A percentile compares a stretch with the other conserved stretches of the same genome.
phyloP scores from a whole-genome alignment of 2,113 vertebrate genomes.

The Neogale vison region DNA sequence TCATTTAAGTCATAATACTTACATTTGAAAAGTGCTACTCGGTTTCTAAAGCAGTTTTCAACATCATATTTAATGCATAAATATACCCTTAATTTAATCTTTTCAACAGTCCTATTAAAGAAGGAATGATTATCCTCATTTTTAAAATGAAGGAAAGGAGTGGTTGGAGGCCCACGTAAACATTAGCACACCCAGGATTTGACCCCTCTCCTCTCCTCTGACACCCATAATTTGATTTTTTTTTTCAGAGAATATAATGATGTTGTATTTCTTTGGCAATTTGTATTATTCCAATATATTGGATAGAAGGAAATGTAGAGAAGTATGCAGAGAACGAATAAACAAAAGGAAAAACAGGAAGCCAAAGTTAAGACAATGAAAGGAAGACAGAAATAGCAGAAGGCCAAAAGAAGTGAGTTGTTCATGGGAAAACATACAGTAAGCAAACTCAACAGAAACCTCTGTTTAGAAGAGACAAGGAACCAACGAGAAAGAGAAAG shows the following conservation, averaged over 20 bases:
- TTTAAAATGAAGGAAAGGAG: background rate
- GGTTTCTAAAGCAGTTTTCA: background rate
- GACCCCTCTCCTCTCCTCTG: background rate
- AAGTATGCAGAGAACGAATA: background rate
- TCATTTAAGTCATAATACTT: conserved; percentile 2
- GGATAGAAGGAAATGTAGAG: background rate
- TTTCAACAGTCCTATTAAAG: background rate
- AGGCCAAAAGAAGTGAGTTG: background rate
- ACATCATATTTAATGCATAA: background rate
- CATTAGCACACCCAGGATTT: fast-evolving
- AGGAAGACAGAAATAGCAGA: background rate
- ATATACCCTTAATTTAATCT: background rate
- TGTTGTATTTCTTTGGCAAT: background rate
- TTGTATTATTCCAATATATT: background rate
- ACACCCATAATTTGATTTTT: background rate
- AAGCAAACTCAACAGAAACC: background rate
- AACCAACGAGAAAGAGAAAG: background rate
- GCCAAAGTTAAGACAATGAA: background rate
- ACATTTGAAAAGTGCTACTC: conserved; percentile 7
- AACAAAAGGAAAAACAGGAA: background rate
- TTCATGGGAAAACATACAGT: background rate
- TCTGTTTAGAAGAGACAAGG: background rate
- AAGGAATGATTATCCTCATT: background rate
- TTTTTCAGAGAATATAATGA: background rate
- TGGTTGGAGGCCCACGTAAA: background rate